Conservation (phyloP, 2,797 vertebrate species). For the Taeniopygia guttata region DNA sequence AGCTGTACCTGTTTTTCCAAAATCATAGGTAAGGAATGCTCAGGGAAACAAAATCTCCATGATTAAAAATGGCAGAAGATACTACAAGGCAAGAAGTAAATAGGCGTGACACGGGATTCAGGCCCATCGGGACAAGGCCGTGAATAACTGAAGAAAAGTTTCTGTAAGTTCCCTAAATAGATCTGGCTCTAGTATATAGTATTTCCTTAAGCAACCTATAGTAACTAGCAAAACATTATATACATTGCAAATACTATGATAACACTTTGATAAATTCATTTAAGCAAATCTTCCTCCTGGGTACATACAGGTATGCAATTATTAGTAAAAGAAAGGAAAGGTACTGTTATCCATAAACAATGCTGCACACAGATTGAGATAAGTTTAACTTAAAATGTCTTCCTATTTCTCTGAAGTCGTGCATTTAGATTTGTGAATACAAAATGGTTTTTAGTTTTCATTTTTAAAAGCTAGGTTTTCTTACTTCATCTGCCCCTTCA, state of each 20-base stretch:
- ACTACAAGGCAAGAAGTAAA: background rate
- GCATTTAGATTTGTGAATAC: background rate
- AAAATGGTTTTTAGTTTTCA: background rate
- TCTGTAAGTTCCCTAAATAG: conserved; percentile 1
- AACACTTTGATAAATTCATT: background rate
- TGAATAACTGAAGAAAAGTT: background rate
- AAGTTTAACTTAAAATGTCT: background rate
- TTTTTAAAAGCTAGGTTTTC: background rate
- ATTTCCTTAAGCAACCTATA: background rate
- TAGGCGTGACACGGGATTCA: background rate
- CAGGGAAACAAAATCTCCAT: background rate
- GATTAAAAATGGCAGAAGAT: background rate
- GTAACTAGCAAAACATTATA: background rate
- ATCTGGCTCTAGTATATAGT: background rate
- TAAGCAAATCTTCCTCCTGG: background rate
- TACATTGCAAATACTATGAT: background rate
- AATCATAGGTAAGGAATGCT: background rate
- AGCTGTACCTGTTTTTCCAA: background rate
- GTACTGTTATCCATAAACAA: rapidly evolving
- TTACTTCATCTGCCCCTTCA: background rate
- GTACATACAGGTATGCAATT: rapidly evolving
- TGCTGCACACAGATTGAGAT: rapidly evolving
- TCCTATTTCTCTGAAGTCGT: background rate
- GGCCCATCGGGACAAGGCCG: background rate
- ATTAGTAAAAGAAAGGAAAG: background rate